Evolutionary conservation across 2,113 vertebrate genomes (phyloP), one percentile per base, ranked within the genome.

Genomic region (Pontoporia blainvillei): DNA sequence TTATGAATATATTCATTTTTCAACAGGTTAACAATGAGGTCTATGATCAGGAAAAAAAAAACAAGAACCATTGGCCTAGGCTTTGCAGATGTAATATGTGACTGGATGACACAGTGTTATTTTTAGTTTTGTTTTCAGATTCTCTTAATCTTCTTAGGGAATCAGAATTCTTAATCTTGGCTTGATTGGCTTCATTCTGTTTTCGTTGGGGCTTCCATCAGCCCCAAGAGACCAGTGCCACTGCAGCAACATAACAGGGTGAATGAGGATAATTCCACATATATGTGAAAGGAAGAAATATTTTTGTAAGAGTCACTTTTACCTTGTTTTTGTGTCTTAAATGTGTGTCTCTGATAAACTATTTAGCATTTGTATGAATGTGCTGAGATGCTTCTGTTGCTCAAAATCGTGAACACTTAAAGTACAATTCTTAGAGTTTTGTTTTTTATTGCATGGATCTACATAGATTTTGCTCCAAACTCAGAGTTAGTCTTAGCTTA

Each of bases 201-300:
- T 78, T 93, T 34, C 25, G 29, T 8, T 67, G 61, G 18, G 90
- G 13, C 7, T 72, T 85, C 44, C 10, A 3, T 90, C 31, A 31
- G 46, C 36, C 18, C 34, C 25, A 25, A 4, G 61, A 39, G 27
- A 36, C 1, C 23, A 14, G 13, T 34, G 21, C 14, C 14, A 54
- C 15, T 14, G 20, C 1, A 34, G n/a, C 75, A 69, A 25, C 0
- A 0, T 62, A 41, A 12, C 0, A 59, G 71, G 41, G 46, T 76
- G 25, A 90, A 41, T 18, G 3, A 66, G 1, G 46, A 14, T 61
- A n/a, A 67, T n/a, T 89, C 25, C 52, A 18, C 20, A 29, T 29
- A 39, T 59, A 46, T 62, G 23, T 41, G 34, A 62, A 76, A 57
- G 14, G 34, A 66, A 62, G 46, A 18, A 67, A 25, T 25, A 4